Evolutionary conservation across 2,797 vertebrate genomes (phyloP), one percentile per base, ranked within the genome.

Genomic region (Acanthornis magna): DNA sequence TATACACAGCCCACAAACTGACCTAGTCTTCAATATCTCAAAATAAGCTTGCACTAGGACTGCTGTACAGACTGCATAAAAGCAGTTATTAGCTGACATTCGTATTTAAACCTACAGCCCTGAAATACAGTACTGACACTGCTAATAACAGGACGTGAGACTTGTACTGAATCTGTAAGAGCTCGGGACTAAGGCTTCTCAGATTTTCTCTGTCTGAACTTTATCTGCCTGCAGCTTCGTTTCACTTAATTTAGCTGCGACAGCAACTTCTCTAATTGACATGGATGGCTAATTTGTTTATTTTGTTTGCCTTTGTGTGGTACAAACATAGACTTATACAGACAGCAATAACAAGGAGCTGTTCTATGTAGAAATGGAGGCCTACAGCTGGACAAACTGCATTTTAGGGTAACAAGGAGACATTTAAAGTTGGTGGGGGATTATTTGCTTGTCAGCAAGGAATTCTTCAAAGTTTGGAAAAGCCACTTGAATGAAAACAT

Each of bases 391-490:
- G 23, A 78, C 38, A 62, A 83, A 73, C 50, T 2, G 2, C 0
- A 0, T 23, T 70, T 66, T 16, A 86, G 43, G 11, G 13, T 63
- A 61, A 57, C 8, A 81, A 73, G 48, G 42, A 66, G 22, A 38
- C 23, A 53, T 40, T 25, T 53, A 40, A 40, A 70, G 17, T 10
- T 2, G 0, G 7, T 9, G 2, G 4, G 21, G 5, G 14, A 3
- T 12, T 50, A 8, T n/a, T 45, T 70, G 11, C 60, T 76, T 58
- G 12, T 70, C 30, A 85, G 12, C 22, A 54, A 85, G 53, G 30
- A 85, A 40, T 66, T 83, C 61, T 65, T 78, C 11, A 3, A 61
- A 88, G 63, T 0, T 90, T 7, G 16, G 27, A 76, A 40, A 76
- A 47, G n/a, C 30, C 34, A 62, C 32, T 50, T 7, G 7, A 78